Base-by-base conservation (phyloP, 2,797 vertebrate species). In the Harpagifer antarcticus region DNA sequence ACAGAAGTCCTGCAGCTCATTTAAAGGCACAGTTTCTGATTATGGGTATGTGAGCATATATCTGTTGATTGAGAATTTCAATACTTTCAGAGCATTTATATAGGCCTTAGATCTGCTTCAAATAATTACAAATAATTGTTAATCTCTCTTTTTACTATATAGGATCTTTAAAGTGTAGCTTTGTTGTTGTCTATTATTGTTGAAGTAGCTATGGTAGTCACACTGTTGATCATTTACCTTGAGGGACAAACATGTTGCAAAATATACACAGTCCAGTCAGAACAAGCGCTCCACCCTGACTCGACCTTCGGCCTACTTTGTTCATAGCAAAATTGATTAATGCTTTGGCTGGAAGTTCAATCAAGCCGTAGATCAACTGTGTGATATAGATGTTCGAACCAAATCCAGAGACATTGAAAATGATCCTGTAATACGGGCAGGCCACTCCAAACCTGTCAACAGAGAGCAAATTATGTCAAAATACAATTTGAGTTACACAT, bases 381-480 rank as follows among this genome's bases (percentile, higher is more conserved):
- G 94, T 96, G 66, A 97, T 79, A 72, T 96, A 97, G 68, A 96
- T 87, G 63, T 90, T 93, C 59, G 96, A 82, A 23, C 95, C 95
- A 74, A 97, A 96, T 33, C 95, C 94, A 0, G 82, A 81, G 16
- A 96, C 65, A 20, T 96, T 95, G 72, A 97, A 82, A 86, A 95
- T 96, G 86, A 96, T 94, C 72, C 95, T 96, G 0, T 97, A 98
- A 42, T 96, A 98, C 9, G 94, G 93, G 76, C 94, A 95, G 50
- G 96, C 94, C 65, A 96, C 93, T 2, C 94, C 96, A 69, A 95
- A 96, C 97, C 97, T 98, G 84, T 2, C 9, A 54, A 66, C 9
- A 64, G 1, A 3, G 37, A 59, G 33, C 15, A 55, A 52, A 45
- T 49, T 45, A 7, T 6, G 8, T 37, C 33, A 37, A 37, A 37